These are phyloP conservation scores for Crotalus tigris DNA, from an alignment of 2,113 vertebrate genomes.

Conservation along the genomic window DNA sequence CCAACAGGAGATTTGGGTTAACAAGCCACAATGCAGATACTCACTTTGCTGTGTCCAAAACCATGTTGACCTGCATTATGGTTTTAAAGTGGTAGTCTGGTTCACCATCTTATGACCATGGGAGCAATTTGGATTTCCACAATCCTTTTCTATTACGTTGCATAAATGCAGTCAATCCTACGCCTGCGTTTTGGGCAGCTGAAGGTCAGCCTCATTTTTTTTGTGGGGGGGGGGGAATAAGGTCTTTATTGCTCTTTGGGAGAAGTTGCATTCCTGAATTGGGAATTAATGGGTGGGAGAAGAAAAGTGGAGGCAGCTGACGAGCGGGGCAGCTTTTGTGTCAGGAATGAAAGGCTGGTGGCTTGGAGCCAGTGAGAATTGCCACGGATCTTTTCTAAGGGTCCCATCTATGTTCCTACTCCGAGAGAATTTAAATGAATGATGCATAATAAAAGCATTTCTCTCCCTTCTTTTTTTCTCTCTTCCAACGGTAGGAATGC, in stretches of 20 bases:
- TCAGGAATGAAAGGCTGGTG: neutral
- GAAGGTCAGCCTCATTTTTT: neutral
- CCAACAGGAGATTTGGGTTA: neutral
- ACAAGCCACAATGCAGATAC: neutral
- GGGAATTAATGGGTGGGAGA: neutral
- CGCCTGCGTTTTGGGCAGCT: neutral
- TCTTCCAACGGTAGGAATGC: neutral
- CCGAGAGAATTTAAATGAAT: neutral
- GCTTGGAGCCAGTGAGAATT: neutral
- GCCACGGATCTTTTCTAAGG: neutral
- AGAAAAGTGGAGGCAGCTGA: neutral
- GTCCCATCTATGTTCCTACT: neutral
- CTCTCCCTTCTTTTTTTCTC: neutral
- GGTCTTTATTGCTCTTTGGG: neutral
- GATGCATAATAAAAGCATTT: neutral
- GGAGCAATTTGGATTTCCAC: neutral
- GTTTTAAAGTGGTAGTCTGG: neutral
- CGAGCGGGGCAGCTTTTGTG: neutral
- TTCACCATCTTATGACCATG: neutral
- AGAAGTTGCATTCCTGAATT: neutral
- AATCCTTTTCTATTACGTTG: neutral
- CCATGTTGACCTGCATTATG: neutral
- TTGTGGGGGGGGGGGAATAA: fast-evolving
- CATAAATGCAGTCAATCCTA: neutral
- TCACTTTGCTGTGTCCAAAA: neutral